Conservation (phyloP, 2,113 vertebrate species). For the Elanus axillaris region DNA sequence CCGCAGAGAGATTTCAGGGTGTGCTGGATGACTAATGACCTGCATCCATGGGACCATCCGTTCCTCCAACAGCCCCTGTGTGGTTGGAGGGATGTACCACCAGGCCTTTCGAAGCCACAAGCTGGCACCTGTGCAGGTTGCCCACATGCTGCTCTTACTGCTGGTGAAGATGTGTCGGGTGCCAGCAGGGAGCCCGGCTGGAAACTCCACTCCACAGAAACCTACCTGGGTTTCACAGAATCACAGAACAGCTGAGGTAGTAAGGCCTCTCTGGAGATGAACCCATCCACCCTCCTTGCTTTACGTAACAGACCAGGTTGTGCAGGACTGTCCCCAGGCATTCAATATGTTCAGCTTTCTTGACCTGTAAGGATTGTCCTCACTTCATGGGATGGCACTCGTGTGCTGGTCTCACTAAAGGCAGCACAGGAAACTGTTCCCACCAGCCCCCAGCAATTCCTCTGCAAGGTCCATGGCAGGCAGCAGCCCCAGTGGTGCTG, state of each 20-base stretch:
- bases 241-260: background rate
- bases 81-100: background rate
- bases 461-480: background rate
- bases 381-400: background rate
- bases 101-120: background rate
- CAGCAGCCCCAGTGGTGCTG: background rate
- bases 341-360: background rate
- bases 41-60: background rate
- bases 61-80: accelerated
- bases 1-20: background rate
- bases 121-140: background rate
- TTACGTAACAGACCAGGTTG: background rate
- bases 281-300: background rate
- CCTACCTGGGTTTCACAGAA: background rate
- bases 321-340: background rate
- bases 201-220: background rate
- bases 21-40: background rate
- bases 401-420: background rate
- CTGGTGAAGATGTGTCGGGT: background rate
- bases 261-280: background rate
- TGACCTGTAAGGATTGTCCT: background rate
- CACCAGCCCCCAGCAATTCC: background rate
- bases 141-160: background rate
- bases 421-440: background rate
- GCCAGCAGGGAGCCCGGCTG: background rate